Base-by-base conservation (phyloP, 2,113 vertebrate genomes). In the Pseudorasbora parva region DNA sequence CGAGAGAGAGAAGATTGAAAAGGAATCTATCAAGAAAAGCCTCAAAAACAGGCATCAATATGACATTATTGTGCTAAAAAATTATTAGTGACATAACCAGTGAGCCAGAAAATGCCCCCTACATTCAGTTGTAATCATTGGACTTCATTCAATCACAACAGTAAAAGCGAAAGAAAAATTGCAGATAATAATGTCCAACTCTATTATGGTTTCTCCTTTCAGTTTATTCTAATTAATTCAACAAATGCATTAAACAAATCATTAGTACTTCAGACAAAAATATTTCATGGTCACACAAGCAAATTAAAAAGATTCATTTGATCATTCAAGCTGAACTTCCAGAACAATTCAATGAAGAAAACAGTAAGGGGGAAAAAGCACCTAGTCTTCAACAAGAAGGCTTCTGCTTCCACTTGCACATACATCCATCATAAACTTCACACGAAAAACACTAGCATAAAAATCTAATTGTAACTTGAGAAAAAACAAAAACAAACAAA, bases 381-480 rank as follows among this genome's bases (percentile, higher is more conserved):
- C 43, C 11, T 75, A n/a, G 19, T 56, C 78, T 78, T 59, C 27
- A 10, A 78, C 14, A 17, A 69, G 43, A 33, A 54, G 10, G 33
- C 84, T 71, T 60, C 72, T 27, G 19, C 27, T 77, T 60, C 60
- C 11, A 66, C 71, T 57, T 33, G 47, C 41, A 59, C 51, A 8
- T 30, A 82, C 41, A 4, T 71, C 54, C 73, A 74, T 64, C 82
- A 80, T 47, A 11, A 51, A 45, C 71, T 45, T 64, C 11, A n/a
- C n/a, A n/a, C n/a, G n/a, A 74, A 17, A 68, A 78, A 27, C 73
- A 41, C 60, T 57, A n/a, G 30, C 54, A 78, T 68, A n/a, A 81
- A 59, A 77, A 85, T 60, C 72, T 64, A 81, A 80, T 81, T 21
- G 69, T 23, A 80, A 80, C 68, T 41, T n/a, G 66, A 75, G 69